phyloP scores from a whole-genome alignment of 1,140 invertebrate species.

The Colletes latitarsis region DNA sequence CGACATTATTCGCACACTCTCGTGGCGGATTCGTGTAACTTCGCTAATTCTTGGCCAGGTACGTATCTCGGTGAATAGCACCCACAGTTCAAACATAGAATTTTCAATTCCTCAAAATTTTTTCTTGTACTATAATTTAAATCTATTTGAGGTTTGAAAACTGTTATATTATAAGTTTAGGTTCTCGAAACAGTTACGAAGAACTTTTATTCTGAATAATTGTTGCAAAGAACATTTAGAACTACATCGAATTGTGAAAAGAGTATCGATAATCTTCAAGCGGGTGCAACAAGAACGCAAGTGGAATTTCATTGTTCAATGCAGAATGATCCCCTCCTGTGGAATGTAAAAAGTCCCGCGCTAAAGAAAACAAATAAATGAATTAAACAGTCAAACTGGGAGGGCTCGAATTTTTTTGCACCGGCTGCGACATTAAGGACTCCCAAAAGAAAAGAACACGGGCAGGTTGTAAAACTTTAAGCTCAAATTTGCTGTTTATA shows the following conservation, averaged over 20 bases:
- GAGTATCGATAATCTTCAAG: neutral
- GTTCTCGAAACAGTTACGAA: too few relatives aligned
- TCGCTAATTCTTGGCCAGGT: slow-evolving; percentile 24
- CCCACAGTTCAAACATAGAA: neutral
- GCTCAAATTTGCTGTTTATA: neutral
- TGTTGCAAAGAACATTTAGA: too few relatives aligned
- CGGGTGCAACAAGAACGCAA: neutral
- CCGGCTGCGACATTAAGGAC: neutral
- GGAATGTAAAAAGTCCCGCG: slow-evolving; percentile 1
- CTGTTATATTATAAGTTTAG: too few relatives aligned
- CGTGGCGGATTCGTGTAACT: slow-evolving; percentile 28
- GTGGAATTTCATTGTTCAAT: slow-evolving; percentile 13
- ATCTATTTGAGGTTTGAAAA: too few relatives aligned
- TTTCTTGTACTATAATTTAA: too few relatives aligned
- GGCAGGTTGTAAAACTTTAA: neutral
- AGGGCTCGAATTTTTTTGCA: slow-evolving; percentile 7
- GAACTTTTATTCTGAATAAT: too few relatives aligned
- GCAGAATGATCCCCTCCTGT: neutral
- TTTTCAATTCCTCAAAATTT: neutral
- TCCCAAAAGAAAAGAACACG: neutral
- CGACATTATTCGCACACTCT: slow-evolving; percentile 26
- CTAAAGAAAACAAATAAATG: neutral
- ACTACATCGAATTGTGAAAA: neutral
- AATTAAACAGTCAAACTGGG: neutral
- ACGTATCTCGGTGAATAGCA: neutral